Conservation (phyloP, 2,113 vertebrate genomes). For the Rhea americana region DNA sequence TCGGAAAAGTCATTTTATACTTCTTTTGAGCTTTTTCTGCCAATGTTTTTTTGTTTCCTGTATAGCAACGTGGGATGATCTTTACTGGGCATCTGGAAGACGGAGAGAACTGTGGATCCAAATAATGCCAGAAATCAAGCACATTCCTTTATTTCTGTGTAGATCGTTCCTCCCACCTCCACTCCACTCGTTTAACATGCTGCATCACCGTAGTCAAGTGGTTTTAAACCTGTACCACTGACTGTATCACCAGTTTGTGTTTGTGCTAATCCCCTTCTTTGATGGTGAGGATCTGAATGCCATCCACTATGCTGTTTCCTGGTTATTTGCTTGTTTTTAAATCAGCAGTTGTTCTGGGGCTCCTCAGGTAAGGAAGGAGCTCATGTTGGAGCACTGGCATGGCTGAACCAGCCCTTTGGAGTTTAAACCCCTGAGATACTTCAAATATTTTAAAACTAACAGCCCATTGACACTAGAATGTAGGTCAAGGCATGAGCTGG, state of each 20-base stretch:
- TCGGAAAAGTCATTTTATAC: not conserved
- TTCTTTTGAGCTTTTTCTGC: not conserved
- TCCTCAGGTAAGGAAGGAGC: not conserved
- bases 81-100: not conserved
- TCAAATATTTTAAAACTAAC: not conserved
- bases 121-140: not conserved
- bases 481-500: not conserved
- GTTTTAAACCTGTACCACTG: not conserved
- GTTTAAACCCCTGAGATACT: not conserved
- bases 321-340: not conserved
- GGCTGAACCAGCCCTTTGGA: not conserved
- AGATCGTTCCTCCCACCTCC: not conserved
- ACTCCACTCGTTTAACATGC: not conserved
- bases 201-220: not conserved
- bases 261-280: not conserved
- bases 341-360: not conserved
- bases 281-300: not conserved
- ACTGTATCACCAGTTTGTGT: not conserved
- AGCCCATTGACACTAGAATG: not conserved
- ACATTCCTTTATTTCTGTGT: not conserved
- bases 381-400: fast-evolving
- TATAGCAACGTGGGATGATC: not conserved
- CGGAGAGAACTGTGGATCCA: not conserved
- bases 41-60: not conserved
- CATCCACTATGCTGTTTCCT: not conserved